Base-by-base conservation (phyloP, 2,797 vertebrate species). In the Caiman crocodilus region DNA sequence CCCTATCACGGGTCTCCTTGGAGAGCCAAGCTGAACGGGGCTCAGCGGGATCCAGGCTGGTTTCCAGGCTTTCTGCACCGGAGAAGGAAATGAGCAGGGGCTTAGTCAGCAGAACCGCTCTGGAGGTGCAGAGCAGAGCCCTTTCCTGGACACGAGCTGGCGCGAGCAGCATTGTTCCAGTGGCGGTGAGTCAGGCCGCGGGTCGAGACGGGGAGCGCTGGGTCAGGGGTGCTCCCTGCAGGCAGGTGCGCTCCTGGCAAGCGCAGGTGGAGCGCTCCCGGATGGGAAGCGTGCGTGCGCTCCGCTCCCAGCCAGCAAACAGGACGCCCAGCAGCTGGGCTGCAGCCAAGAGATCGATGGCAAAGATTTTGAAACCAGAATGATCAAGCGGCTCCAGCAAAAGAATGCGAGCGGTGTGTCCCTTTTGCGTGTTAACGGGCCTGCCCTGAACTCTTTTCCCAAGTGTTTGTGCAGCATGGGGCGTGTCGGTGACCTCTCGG, bases 321-420 rank as follows among this genome's bases (percentile, higher is more conserved):
- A 75, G 91, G 75, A 92, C 78, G 88, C 87, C 26, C 76, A 58
- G 25, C 9, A 79, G 85, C 65, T 25, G 90, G 82, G 81, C 81
- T 69, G 50, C 79, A 67, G 88, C 92, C 79, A 26, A 32, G 30
- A 73, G 78, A 89, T 95, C 93, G 87, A 69, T 60, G 82, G 87
- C 78, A 64, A 42, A 76, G 50, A 86, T 84, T 88, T 81, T 73
- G 79, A 89, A 87, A 60, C 30, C 76, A 84, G 85, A 94, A 88
- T 59, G 18, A 92, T 91, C 64, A 67, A 91, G 84, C 87, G 80
- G 61, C 94, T 89, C 94, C 78, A 89, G 23, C 28, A 83, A 79
- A 35, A 90, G 75, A 82, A 79, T 93, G 69, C 10, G 3, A 83
- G 88, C 76, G 69, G 17, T 75, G 81, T 84, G 94, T 93, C 90